phyloP scores from a whole-genome alignment of 2,888 invertebrate species.

The Abscondita cerata region DNA sequence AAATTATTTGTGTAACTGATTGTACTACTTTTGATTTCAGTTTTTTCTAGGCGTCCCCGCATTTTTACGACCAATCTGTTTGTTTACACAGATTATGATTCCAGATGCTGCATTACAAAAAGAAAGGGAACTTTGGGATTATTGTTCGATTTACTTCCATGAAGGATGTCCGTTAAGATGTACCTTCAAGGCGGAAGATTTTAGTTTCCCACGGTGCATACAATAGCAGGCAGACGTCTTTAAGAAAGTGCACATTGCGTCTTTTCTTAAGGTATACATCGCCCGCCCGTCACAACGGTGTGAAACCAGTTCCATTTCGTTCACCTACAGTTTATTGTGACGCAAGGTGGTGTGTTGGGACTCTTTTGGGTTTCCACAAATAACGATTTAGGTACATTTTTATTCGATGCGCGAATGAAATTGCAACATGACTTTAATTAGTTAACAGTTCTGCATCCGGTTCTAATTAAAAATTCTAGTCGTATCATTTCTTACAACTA shows the following conservation, averaged over 20 bases:
- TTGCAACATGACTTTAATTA: neutral
- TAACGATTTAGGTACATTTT: neutral
- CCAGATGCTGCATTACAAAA: neutral
- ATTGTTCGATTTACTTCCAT: slow-evolving; percentile 17
- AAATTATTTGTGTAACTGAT: neutral
- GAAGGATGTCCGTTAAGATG: slow-evolving; percentile 40
- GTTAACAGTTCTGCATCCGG: neutral
- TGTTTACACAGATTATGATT: too few species aligned
- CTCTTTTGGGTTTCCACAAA: neutral
- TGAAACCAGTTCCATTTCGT: slow-evolving; percentile 39
- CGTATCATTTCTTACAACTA: slow-evolving; percentile 13
- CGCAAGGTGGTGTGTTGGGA: slow-evolving; percentile 25
- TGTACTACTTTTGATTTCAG: too few species aligned
- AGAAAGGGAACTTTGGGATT: too few species aligned
- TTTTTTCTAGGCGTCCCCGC: too few species aligned
- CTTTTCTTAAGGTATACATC: slow-evolving; percentile 26
- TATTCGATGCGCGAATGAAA: neutral
- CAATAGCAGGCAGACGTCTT: slow-evolving; percentile 39
- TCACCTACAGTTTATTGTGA: slow-evolving; percentile 37
- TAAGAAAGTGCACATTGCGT: slow-evolving; percentile 42
- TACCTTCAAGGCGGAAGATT: slow-evolving; percentile 35
- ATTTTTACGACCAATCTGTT: too few species aligned
- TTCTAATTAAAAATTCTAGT: neutral
- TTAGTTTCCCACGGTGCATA: slow-evolving; percentile 38
- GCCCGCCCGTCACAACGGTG: slow-evolving; percentile 28